Conservation (phyloP, 1,140 invertebrate species). For the Meloidogyne floridensis region DNA sequence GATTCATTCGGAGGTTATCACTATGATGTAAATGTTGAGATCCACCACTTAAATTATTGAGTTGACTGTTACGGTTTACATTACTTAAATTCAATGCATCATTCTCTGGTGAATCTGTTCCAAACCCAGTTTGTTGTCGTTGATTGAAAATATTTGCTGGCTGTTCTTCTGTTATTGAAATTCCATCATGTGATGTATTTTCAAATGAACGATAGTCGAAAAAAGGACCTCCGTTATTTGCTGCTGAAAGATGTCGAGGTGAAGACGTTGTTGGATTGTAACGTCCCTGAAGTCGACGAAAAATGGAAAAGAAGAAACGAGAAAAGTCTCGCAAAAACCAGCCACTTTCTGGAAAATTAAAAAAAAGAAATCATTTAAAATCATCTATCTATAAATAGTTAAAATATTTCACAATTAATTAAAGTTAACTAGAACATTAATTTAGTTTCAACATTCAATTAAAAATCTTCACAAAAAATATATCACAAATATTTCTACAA, state of each 20-base stretch:
- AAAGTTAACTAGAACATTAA: no score
- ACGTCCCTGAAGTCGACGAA: constrained; percentile 7
- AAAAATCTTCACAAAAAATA: no score
- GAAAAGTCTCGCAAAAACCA: neutral
- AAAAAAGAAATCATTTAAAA: neutral
- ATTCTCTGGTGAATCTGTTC: constrained; percentile 9
- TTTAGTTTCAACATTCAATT: no score
- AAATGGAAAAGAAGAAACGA: neutral
- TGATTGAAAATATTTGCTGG: constrained; percentile 10
- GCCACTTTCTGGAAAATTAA: neutral
- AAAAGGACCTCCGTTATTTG: constrained; percentile 19
- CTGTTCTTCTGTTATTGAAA: neutral
- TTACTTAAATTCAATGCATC: neutral
- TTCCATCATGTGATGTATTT: constrained; percentile 21
- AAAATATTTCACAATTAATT: neutral
- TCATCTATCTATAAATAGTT: neutral
- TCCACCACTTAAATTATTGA: neutral
- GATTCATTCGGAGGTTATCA: constrained; percentile 5
- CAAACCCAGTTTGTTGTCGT: neutral
- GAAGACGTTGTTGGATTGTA: constrained; percentile 4
- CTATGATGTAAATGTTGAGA: constrained; percentile 2
- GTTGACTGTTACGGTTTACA: neutral
- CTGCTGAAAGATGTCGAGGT: neutral
- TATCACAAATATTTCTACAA: no score
- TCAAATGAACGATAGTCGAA: constrained; percentile 29